These are phyloP conservation scores for Proisotoma minuta DNA, from an alignment of 2,888 invertebrate genomes.

Conservation along the genomic window DNA sequence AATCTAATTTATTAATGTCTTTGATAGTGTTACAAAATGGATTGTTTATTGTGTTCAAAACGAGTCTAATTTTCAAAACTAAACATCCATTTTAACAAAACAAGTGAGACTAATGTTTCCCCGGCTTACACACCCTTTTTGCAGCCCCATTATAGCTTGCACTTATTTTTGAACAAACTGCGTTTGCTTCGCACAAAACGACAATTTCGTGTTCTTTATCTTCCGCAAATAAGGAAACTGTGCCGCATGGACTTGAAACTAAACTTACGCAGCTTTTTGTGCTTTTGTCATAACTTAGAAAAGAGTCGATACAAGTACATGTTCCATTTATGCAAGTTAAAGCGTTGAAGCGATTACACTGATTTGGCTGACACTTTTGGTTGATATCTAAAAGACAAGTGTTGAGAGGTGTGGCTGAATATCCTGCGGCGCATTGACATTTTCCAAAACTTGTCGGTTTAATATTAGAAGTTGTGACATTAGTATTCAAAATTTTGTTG, in stretches of 20 bases:
- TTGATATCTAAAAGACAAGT: slow-evolving; percentile 32
- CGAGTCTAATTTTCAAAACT: too few relatives aligned
- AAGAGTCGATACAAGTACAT: slow-evolving; percentile 29
- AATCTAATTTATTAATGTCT: too few relatives aligned
- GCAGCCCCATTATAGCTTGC: background rate
- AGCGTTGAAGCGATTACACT: slow-evolving; percentile 29
- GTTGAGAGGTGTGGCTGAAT: slow-evolving; percentile 22
- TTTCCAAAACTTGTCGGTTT: too few relatives aligned
- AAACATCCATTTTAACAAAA: too few relatives aligned
- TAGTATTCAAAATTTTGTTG: too few relatives aligned
- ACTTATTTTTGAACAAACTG: slow-evolving; percentile 21
- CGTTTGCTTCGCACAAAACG: slow-evolving; percentile 28
- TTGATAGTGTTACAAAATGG: too few relatives aligned
- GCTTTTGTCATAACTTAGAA: slow-evolving; percentile 29
- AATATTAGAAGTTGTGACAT: background rate
- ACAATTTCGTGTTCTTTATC: slow-evolving; percentile 20
- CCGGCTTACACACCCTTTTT: slow-evolving; percentile 8
- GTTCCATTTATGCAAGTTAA: slow-evolving; percentile 31
- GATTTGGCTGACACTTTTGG: slow-evolving; percentile 22
- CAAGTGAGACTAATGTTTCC: too few relatives aligned
- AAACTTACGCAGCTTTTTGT: slow-evolving; percentile 31
- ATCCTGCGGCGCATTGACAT: slow-evolving; percentile 26
- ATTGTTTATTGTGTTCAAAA: too few relatives aligned
- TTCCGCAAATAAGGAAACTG: slow-evolving; percentile 21
- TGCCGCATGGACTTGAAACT: slow-evolving; percentile 30